Conservation (phyloP, 2,113 vertebrate species). For the Tenebrosternarchus preto region DNA sequence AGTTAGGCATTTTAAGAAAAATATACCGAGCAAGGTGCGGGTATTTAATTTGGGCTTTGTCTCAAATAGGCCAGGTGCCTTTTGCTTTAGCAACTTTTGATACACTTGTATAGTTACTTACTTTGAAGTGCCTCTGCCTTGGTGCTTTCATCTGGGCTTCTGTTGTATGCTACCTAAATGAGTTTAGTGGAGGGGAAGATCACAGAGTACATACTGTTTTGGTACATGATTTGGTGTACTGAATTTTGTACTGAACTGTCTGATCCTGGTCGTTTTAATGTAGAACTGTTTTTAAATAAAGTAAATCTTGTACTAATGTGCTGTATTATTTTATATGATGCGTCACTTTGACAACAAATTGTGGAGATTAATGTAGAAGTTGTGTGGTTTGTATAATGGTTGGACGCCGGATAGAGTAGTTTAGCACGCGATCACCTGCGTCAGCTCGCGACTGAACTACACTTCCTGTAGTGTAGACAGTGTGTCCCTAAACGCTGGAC, state of each 20-base stretch:
- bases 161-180: background rate
- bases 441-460: slow-evolving; percentile 12
- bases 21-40: background rate
- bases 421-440: no score
- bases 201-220: slow-evolving; percentile 3
- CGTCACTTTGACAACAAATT: background rate
- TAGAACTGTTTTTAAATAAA: slow-evolving; percentile 70
- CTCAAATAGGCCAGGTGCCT: slow-evolving; percentile 1
- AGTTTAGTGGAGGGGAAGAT: background rate
- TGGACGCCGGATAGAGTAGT: no score
- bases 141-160: background rate
- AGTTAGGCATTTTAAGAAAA: background rate
- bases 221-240: slow-evolving; percentile 36
- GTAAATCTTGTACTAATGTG: slow-evolving; percentile 37
- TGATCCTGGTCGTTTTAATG: slow-evolving; percentile 53
- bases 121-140: slow-evolving; percentile 25
- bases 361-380: background rate
- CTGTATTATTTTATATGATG: background rate
- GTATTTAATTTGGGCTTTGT: slow-evolving; percentile 21
- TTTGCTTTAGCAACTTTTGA: slow-evolving; percentile 4
- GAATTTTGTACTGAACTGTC: slow-evolving; percentile 45
- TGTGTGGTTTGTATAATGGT: background rate
- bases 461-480: slow-evolving; percentile 33
- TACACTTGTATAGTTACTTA: slow-evolving; percentile 36
- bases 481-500: background rate